Evolutionary conservation across 2,113 vertebrate genomes (phyloP).

Genomic region (Etheostoma spectabile): DNA sequence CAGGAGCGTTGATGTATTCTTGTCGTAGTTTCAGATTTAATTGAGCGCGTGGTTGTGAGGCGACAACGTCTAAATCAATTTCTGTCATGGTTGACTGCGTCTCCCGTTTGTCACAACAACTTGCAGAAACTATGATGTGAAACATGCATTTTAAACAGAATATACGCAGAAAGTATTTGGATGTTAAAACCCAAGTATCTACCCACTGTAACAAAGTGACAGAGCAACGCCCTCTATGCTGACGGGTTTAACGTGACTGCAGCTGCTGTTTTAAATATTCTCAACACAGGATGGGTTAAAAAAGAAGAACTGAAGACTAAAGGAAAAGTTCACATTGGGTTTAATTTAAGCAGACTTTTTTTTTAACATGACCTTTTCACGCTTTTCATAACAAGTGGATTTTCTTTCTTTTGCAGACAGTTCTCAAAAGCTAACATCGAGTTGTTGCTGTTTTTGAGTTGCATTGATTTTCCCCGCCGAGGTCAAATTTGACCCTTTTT

Average conservation of each 20-base stretch:
- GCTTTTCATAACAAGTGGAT: neutral
- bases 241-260: neutral
- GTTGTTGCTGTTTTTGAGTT: neutral
- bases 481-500: too few species aligned
- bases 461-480: neutral
- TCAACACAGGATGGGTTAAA: neutral
- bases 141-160: conserved; percentile 9
- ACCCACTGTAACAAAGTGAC: neutral
- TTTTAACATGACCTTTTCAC: neutral
- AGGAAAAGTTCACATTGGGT: neutral
- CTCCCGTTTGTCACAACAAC: neutral
- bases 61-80: conserved; percentile 12
- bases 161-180: neutral
- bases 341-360: neutral
- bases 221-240: neutral
- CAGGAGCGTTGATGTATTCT: neutral
- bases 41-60: neutral
- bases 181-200: neutral
- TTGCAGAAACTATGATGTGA: neutral
- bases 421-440: neutral
- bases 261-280: neutral
- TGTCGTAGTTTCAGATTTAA: neutral
- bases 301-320: neutral
- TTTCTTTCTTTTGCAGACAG: neutral
- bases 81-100: neutral